A percentile compares a stretch with the other conserved stretches of the same genome.
Conservation (phyloP, 1,140 invertebrate species). For the Bombus pascuorum region DNA sequence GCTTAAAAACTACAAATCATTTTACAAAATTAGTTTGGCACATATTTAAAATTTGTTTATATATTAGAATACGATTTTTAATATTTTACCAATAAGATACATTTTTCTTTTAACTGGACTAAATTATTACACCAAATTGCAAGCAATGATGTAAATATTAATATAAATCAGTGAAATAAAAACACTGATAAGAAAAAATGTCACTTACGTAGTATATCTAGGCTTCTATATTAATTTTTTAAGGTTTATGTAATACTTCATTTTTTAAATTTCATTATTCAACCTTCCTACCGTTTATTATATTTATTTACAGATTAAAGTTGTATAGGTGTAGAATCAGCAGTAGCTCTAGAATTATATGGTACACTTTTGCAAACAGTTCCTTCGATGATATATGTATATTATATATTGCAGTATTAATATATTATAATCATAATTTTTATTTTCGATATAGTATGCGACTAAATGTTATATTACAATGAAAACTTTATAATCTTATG, state of each 20-base stretch:
- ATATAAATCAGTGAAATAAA: neutral
- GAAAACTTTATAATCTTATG: neutral
- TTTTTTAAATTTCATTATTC: neutral
- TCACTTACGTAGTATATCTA: neutral
- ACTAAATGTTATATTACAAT: neutral
- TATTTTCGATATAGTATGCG: neutral
- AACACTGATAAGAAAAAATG: neutral
- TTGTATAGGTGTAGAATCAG: neutral
- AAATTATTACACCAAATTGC: neutral
- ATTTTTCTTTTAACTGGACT: too few relatives aligned
- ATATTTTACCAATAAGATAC: neutral
- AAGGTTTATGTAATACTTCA: neutral
- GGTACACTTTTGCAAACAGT: neutral
- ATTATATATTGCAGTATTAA: slow-evolving; percentile 28
- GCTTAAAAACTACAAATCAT: neutral
- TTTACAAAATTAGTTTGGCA: neutral
- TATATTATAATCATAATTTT: slow-evolving; percentile 1
- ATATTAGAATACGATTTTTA: neutral
- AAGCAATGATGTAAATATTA: slow-evolving; percentile 11
- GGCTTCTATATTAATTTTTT: neutral
- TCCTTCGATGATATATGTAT: neutral
- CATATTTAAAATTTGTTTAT: neutral
- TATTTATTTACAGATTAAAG: neutral
- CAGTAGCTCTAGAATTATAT: neutral
- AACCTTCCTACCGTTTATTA: too few relatives aligned